These are phyloP conservation scores for Chorisops tibialis DNA, from an alignment of 2,888 invertebrate genomes.

Conservation along the genomic window DNA sequence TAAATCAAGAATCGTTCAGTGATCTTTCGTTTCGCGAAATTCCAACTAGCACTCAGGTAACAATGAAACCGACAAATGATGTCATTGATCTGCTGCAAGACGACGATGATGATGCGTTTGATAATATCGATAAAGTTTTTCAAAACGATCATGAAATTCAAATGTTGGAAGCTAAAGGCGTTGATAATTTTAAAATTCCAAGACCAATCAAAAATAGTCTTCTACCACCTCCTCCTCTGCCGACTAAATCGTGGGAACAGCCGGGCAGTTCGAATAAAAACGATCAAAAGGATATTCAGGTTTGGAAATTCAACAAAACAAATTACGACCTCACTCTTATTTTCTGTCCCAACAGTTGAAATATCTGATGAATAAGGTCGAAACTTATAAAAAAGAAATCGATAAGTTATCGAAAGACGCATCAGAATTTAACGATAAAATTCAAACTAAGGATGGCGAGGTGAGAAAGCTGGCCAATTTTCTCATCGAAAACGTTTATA, in stretches of 20 bases:
- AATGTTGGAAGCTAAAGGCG: neutral
- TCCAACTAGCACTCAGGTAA: slow-evolving; percentile 27
- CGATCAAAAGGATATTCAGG: slow-evolving; percentile 15
- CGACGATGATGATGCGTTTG: slow-evolving; percentile 22
- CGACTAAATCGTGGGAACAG: neutral
- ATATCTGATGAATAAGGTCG: slow-evolving; percentile 17
- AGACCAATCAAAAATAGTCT: too few relatives aligned
- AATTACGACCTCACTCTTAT: neutral
- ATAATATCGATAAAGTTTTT: slow-evolving; percentile 24
- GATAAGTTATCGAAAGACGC: slow-evolving; percentile 29
- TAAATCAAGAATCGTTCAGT: neutral
- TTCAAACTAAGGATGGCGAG: slow-evolving; percentile 35
- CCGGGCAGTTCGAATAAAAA: neutral
- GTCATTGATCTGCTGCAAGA: slow-evolving; percentile 1
- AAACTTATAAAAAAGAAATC: slow-evolving; percentile 26
- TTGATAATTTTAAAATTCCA: neutral
- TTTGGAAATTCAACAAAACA: neutral
- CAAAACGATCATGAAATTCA: slow-evolving; percentile 13
- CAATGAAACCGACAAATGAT: neutral
- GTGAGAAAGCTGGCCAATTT: slow-evolving; percentile 3
- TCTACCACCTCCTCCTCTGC: neutral
- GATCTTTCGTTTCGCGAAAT: slow-evolving; percentile 25
- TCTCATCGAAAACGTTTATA: neutral
- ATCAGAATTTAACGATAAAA: slow-evolving; percentile 29
- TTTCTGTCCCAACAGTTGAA: slow-evolving; percentile 5